Conservation (phyloP, 2,113 vertebrate genomes). For the Trichechus manatus region DNA sequence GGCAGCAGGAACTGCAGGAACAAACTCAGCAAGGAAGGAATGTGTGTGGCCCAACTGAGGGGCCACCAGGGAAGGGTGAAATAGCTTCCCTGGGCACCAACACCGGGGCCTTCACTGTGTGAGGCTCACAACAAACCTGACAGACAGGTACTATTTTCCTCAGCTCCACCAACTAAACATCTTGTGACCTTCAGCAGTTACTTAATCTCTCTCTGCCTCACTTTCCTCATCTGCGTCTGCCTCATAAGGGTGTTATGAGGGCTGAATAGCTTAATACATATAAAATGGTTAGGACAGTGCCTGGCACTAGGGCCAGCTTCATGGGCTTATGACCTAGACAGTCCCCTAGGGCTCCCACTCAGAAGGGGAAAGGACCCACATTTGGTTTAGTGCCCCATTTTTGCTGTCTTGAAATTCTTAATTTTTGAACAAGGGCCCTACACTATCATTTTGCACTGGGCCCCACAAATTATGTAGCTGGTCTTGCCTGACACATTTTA, state of each 20-base stretch:
- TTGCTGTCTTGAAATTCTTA: slow-evolving; percentile 18
- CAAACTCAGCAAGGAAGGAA: background rate
- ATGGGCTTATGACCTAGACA: background rate
- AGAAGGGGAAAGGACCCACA: background rate
- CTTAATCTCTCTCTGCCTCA: background rate
- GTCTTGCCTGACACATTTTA: background rate
- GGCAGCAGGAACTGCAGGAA: background rate
- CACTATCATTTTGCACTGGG: too few relatives aligned
- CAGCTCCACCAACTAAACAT: background rate
- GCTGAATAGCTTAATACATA: background rate
- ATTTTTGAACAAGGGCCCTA: background rate
- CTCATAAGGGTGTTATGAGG: background rate
- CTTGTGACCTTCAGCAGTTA: background rate
- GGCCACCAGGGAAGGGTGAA: background rate
- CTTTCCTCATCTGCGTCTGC: background rate
- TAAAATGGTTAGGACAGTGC: background rate
- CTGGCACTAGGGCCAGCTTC: background rate
- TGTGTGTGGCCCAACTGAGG: background rate
- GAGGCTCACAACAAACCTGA: background rate
- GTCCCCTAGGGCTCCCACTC: background rate
- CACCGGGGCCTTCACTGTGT: background rate
- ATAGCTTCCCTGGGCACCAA: background rate
- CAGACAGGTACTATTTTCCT: background rate
- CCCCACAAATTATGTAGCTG: background rate
- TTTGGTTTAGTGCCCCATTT: background rate